Evolutionary conservation across 2,113 vertebrate species (phyloP).

Genomic region (Rynchops niger): DNA sequence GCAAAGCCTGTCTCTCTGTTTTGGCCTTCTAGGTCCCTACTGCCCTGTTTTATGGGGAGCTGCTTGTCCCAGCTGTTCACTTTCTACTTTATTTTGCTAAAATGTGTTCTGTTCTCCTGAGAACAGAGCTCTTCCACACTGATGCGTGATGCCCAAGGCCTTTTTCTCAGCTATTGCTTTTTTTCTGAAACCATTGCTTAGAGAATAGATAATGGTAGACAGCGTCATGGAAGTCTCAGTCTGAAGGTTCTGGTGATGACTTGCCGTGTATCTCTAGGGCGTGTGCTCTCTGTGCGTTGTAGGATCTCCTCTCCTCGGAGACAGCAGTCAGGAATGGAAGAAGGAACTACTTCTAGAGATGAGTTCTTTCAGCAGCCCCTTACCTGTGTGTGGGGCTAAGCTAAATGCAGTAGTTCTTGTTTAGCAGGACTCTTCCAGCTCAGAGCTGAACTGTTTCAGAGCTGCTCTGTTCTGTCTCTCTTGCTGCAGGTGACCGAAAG

Average conservation of each 20-base stretch:
- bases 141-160: fast-evolving
- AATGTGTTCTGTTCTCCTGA: not conserved
- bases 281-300: fast-evolving
- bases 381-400: fast-evolving
- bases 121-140: not conserved
- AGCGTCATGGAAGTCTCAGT: fast-evolving
- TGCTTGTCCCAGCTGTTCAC: not conserved
- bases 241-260: not conserved
- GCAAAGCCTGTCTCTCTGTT: not conserved
- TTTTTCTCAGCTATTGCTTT: not conserved
- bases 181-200: not conserved
- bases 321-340: not conserved
- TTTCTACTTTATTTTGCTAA: not conserved
- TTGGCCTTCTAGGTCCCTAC: not conserved
- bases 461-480: slow-evolving; percentile 22
- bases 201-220: not conserved
- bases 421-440: not conserved
- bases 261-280: not conserved
- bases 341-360: not conserved
- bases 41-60: not conserved
- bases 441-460: not conserved
- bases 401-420: not conserved
- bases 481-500: slow-evolving; percentile 81
- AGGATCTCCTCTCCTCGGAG: not conserved
- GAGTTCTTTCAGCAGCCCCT: not conserved